Percentiles rank a stretch among this genome's conserved stretches.
Conservation (phyloP, 1,140 invertebrate genomes). For the Drosophila athabasca region DNA sequence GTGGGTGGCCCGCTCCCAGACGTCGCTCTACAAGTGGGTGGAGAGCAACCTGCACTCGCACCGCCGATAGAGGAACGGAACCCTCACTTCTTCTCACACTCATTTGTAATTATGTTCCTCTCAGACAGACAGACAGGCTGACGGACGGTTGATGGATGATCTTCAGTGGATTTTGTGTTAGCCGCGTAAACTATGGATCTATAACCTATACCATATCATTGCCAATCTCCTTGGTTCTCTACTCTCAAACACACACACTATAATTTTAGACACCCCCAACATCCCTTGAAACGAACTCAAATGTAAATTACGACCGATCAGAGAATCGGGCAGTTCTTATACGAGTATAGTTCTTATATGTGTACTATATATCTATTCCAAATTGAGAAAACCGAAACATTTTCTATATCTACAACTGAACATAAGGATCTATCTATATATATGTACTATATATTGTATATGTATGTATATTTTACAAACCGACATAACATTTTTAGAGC, state of each 20-base stretch:
- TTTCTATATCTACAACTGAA: slow-evolving; percentile 69
- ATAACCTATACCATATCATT: slow-evolving; percentile 77
- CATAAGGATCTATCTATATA: slow-evolving; percentile 71
- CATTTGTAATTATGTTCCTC: slow-evolving; percentile 81
- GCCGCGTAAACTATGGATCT: slow-evolving; percentile 50
- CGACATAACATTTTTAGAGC: slow-evolving; percentile 57
- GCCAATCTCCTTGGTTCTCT: slow-evolving; percentile 71
- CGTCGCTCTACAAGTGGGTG: slow-evolving; percentile 82
- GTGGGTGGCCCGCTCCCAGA: slow-evolving; percentile 82
- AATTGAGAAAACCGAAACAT: slow-evolving; percentile 38
- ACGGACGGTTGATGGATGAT: slow-evolving; percentile 17
- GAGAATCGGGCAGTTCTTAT: slow-evolving; percentile 28
- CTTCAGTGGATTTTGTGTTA: slow-evolving; percentile 32
- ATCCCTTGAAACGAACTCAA: not conserved
- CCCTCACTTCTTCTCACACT: slow-evolving; percentile 34
- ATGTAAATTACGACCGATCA: slow-evolving; percentile 44
- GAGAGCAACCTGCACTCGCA: slow-evolving; percentile 78
- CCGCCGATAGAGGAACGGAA: slow-evolving; percentile 62
- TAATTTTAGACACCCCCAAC: slow-evolving; percentile 23
- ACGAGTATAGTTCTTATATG: slow-evolving; percentile 14
- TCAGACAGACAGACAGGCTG: slow-evolving; percentile 23
- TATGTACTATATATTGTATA: slow-evolving; percentile 67
- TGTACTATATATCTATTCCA: slow-evolving; percentile 36
- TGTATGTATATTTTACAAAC: slow-evolving; percentile 81
- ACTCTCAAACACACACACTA: slow-evolving; percentile 22